These are phyloP conservation scores for Genyomyrus donnyi DNA, from an alignment of 2,113 vertebrate genomes.

Conservation along the genomic window DNA sequence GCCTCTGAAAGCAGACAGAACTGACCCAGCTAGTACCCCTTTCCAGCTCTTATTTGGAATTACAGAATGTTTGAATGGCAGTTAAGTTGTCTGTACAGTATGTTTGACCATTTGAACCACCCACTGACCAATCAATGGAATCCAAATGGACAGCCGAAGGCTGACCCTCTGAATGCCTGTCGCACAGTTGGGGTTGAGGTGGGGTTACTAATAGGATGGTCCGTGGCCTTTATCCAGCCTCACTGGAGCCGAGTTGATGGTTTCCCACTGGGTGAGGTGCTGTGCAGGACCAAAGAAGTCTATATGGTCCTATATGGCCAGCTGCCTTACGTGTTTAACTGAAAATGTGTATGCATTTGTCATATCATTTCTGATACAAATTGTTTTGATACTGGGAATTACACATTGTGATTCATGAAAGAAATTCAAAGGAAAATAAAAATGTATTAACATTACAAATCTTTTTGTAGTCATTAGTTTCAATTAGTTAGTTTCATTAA, in stretches of 20 bases:
- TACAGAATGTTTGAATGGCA: not conserved
- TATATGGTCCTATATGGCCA: too few species aligned
- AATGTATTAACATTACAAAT: not conserved
- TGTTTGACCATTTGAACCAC: not conserved
- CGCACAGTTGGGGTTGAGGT: too few species aligned
- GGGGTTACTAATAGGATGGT: too few species aligned
- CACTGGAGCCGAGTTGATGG: too few species aligned
- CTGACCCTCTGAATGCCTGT: too few species aligned
- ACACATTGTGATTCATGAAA: not conserved
- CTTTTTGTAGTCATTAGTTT: not conserved
- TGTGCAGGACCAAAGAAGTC: too few species aligned
- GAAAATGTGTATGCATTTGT: not conserved
- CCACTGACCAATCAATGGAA: too few species aligned
- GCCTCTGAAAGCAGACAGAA: not conserved
- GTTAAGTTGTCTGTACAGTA: not conserved
- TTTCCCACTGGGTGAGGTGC: too few species aligned
- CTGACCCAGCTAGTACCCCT: not conserved
- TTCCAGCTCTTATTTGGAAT: not conserved
- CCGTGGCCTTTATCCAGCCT: too few species aligned
- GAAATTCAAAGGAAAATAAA: not conserved
- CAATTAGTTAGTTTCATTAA: not conserved
- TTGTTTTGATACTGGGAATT: not conserved
- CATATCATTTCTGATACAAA: not conserved
- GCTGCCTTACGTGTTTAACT: not conserved
- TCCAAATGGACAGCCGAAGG: too few species aligned